phyloP scores from a whole-genome alignment of 2,888 invertebrate genomes.

The Isoperla grammatica region DNA sequence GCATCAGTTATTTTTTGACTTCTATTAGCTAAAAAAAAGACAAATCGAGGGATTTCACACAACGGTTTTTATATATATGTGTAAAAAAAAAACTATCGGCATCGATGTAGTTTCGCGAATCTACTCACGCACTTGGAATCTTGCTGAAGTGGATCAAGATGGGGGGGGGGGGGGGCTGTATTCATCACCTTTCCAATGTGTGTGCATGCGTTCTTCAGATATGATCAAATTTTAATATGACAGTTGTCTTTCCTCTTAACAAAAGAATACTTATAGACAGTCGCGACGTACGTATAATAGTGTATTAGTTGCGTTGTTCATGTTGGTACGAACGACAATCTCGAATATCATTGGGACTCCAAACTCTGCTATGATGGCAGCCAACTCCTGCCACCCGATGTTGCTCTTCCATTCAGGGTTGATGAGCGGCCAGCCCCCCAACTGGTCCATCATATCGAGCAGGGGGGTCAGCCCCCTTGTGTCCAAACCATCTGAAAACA shows the following conservation, averaged over 20 bases:
- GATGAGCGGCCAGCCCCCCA: slow-evolving; percentile 41
- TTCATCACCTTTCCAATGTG: too few species aligned
- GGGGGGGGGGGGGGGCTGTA: too few species aligned
- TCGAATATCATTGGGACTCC: slow-evolving; percentile 42
- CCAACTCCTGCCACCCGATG: slow-evolving; percentile 40
- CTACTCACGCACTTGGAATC: too few species aligned
- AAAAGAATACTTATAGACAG: neutral
- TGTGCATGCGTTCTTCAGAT: too few species aligned
- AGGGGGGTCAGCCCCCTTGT: slow-evolving; percentile 36
- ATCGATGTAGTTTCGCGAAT: too few species aligned
- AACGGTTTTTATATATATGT: too few species aligned
- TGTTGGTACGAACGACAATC: slow-evolving; percentile 36
- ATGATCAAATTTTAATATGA: too few species aligned
- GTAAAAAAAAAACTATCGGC: too few species aligned
- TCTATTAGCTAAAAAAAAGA: too few species aligned
- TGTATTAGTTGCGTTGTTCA: slow-evolving; percentile 37
- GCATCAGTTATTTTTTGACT: too few species aligned
- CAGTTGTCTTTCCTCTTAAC: too few species aligned
- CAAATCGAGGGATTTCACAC: neutral
- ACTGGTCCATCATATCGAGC: slow-evolving; percentile 36
- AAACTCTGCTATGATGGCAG: slow-evolving; percentile 39
- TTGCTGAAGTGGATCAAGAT: too few species aligned
- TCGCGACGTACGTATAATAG: slow-evolving; percentile 40
- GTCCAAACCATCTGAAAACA: slow-evolving; percentile 32
- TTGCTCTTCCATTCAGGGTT: slow-evolving; percentile 18